Base-by-base conservation (phyloP, 2,113 vertebrate species). In the Lontra canadensis region DNA sequence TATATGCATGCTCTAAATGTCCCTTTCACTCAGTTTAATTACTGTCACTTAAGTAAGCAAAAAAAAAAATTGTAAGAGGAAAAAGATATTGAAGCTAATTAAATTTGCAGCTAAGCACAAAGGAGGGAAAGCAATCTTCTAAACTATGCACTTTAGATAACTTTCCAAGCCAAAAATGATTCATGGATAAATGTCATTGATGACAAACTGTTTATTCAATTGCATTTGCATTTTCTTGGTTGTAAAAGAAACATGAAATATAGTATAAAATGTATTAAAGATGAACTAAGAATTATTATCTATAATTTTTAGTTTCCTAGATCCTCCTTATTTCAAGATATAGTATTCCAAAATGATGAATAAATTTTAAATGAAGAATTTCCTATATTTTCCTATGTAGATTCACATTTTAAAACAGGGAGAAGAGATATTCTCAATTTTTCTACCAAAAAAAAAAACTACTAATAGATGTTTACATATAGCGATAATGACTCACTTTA, bases 11-110 rank as follows among this genome's bases (percentile, higher is more conserved):
- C 44, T 90, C 3, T 84, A 74, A 90, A 73, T 31, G 7, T 42
- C 57, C n/a, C 52, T 84, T 93, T 96, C 14, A 85, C 36, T 80
- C 7, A 49, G 14, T 36, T 96, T 95, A 63, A 83, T 93, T 49
- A 83, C 10, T 82, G 71, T 52, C 20, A 80, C 2, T 91, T 85
- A 84, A 79, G 11, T 63, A 80, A 57, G 7, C 34, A 7, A 23
- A 10, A 52, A 26, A 79, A 71, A 36, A 84, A 88, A 80, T 74
- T 55, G n/a, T n/a, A 63, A 95, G 10, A 11, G 31, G 3, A 39
- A 55, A 61, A 84, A 81, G 15, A 69, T 65, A 49, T 10, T 84
- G n/a, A 78, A 90, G 15, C 25, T 47, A 52, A 93, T 39, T 93
- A 90, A 87, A 74, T 69, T 80, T 61, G 6, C 2, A 97, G 18